Conservation (phyloP, 2,797 vertebrate species). For the Carcharodon carcharias region DNA sequence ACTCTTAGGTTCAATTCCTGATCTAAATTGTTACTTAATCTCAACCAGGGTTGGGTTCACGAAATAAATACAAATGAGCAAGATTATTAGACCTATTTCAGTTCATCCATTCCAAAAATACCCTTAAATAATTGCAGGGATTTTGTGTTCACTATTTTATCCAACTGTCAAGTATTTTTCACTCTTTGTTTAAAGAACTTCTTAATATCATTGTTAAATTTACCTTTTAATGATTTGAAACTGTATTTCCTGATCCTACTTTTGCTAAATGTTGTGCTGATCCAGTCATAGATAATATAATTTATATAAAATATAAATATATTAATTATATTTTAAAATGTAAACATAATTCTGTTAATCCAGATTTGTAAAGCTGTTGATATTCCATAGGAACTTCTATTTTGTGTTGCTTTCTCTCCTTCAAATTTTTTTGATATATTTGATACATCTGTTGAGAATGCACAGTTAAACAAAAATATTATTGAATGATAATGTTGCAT, state of each 20-base stretch:
- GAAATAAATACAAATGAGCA: background rate
- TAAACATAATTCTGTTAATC: background rate
- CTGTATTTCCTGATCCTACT: too few relatives aligned
- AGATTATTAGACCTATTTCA: background rate
- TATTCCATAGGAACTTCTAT: background rate
- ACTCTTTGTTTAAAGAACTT: too few relatives aligned
- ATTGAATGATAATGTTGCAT: background rate
- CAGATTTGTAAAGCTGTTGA: background rate
- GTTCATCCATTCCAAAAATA: background rate
- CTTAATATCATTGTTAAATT: too few relatives aligned
- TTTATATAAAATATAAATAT: too few relatives aligned
- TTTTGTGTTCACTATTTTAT: background rate
- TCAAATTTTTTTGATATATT: background rate
- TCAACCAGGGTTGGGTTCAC: background rate
- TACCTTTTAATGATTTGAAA: too few relatives aligned
- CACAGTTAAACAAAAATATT: background rate
- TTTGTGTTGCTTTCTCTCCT: background rate
- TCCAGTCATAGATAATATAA: too few relatives aligned
- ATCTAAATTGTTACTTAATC: background rate
- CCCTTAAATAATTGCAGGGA: background rate
- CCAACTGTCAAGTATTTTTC: too few relatives aligned
- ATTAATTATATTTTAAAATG: too few relatives aligned
- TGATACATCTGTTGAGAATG: background rate
- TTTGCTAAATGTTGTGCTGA: too few relatives aligned
- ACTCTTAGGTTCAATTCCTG: background rate